Conservation (phyloP, 2,113 vertebrate species). For the Choloepus hoffmanni region DNA sequence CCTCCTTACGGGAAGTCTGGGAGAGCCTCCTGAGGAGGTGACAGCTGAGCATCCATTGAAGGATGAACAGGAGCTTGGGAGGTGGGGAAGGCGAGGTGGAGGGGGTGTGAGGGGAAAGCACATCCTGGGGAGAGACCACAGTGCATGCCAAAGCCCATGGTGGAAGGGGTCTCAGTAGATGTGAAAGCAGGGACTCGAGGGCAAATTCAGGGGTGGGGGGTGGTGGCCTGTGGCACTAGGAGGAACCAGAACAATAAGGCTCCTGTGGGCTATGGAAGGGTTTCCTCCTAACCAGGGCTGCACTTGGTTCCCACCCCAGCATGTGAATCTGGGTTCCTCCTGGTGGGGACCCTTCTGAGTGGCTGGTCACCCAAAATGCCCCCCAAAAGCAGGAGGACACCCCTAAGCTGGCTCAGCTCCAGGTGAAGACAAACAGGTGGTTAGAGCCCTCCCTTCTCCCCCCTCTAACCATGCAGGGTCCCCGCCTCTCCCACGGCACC, state of each 20-base stretch:
- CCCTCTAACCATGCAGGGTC: neutral
- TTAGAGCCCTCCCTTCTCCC: neutral
- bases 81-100: conserved; percentile 32
- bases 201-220: no score
- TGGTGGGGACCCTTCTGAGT: neutral
- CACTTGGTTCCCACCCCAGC: neutral
- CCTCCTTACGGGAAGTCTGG: no score
- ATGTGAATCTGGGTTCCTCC: neutral
- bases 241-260: neutral
- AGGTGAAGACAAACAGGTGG: neutral
- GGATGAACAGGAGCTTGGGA: conserved; percentile 23
- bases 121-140: neutral
- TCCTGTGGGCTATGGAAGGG: neutral
- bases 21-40: neutral
- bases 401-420: neutral
- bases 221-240: neutral
- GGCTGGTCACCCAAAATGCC: neutral
- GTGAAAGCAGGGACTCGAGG: no score
- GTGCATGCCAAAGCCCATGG: neutral
- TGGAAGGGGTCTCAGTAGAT: neutral
- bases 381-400: neutral
- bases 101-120: neutral
- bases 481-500: neutral
- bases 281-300: neutral
- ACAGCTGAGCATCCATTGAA: neutral